Conservation (phyloP, 1,140 invertebrate species). For the Macrosteles quadrilineatus region DNA sequence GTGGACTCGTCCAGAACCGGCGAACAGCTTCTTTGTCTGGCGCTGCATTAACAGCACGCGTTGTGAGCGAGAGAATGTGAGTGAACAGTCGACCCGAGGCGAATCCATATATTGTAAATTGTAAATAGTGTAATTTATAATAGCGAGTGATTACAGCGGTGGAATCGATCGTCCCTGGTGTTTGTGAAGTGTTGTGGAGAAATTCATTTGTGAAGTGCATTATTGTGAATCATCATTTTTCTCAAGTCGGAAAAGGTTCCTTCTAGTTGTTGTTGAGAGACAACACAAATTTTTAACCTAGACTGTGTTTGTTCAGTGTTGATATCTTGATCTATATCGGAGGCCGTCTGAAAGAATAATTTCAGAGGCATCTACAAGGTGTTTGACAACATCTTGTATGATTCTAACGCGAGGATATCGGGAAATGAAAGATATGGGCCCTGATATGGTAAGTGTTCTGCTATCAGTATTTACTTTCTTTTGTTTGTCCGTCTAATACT, state of each 20-base stretch:
- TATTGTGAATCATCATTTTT: slow-evolving; percentile 2
- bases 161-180: neutral
- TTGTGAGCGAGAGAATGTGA: slow-evolving; percentile 31
- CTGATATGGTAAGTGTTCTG: slow-evolving; percentile 63
- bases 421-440: slow-evolving; percentile 73
- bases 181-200: slow-evolving; percentile 15
- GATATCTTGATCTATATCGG: neutral
- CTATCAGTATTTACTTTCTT: slow-evolving; percentile 14
- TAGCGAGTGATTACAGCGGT: slow-evolving; percentile 19
- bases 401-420: slow-evolving; percentile 33
- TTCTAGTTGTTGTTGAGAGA: slow-evolving; percentile 8
- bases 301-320: slow-evolving; percentile 12
- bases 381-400: slow-evolving; percentile 25
- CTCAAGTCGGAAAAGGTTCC: neutral
- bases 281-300: neutral
- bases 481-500: too few relatives aligned
- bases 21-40: slow-evolving; percentile 28
- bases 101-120: slow-evolving; percentile 8
- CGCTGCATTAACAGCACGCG: slow-evolving; percentile 28
- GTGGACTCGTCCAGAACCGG: slow-evolving; percentile 29
- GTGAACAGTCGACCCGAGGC: neutral
- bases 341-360: neutral
- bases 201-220: slow-evolving; percentile 8
- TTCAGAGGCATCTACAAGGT: slow-evolving; percentile 12
- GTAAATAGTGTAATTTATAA: slow-evolving; percentile 31